Conservation (phyloP, 2,113 vertebrate genomes). For the Heterotilapia buettikoferi region DNA sequence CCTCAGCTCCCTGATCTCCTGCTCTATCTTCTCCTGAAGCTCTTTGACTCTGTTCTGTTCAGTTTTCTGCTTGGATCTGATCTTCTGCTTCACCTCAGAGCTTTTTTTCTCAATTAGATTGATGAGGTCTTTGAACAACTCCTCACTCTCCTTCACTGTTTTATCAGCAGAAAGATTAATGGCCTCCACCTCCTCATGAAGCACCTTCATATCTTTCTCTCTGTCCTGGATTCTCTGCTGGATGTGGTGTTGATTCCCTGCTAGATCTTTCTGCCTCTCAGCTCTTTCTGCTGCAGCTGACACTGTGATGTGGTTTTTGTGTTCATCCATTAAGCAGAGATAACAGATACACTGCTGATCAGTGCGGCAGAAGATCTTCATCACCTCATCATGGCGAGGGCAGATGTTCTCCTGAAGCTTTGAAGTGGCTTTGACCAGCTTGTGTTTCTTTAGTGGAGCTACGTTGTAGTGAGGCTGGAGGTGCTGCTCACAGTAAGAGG, state of each 20-base stretch:
- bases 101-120: background rate
- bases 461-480: rapidly evolving
- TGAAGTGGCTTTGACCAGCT: rapidly evolving
- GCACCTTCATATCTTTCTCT: background rate
- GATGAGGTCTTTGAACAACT: background rate
- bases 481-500: background rate
- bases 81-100: background rate
- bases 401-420: background rate
- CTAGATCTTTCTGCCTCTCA: rapidly evolving
- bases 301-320: background rate
- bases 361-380: background rate
- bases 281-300: background rate
- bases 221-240: background rate
- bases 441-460: background rate
- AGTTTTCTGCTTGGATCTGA: background rate
- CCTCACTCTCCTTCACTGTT: background rate
- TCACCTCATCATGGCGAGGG: background rate
- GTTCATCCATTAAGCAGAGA: background rate
- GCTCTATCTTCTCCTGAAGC: background rate
- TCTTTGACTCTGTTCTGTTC: background rate
- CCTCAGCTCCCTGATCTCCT: background rate
- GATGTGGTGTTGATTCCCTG: background rate
- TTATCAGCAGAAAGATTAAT: background rate
- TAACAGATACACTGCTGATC: rapidly evolving
- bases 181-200: background rate